Conservation (phyloP, 2,113 vertebrate species). For the Bos taurus region DNA sequence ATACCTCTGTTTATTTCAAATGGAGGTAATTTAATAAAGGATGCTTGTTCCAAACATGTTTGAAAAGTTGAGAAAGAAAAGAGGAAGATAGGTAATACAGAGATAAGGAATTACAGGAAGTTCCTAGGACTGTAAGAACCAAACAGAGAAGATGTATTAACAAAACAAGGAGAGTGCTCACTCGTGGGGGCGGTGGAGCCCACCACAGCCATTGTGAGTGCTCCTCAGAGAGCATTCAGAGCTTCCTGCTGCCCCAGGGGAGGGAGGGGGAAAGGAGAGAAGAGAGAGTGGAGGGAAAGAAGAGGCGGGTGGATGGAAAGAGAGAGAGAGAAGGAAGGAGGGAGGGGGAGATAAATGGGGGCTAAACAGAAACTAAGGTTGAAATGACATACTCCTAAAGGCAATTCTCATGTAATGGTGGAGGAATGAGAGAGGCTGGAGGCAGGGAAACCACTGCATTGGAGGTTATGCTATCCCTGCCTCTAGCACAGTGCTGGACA, state of each 20-base stretch:
- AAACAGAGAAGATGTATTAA: neutral
- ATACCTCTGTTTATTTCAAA: neutral
- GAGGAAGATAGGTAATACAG: neutral
- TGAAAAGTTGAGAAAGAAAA: neutral
- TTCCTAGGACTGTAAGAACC: neutral
- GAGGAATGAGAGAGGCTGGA: neutral
- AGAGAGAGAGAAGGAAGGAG: neutral
- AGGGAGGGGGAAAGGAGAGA: fast-evolving
- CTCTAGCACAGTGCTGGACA: neutral
- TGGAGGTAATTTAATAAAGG: neutral
- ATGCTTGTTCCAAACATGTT: neutral
- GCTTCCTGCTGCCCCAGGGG: neutral
- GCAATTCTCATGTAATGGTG: neutral
- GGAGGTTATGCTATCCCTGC: neutral
- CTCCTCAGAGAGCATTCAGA: neutral
- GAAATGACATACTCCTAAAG: neutral
- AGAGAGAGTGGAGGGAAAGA: neutral
- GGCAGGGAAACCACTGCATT: neutral
- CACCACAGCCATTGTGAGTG: fast-evolving
- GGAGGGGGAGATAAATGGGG: neutral
- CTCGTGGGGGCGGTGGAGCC: no score
- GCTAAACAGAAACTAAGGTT: neutral
- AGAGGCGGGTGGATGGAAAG: neutral
- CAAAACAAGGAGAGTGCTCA: neutral
- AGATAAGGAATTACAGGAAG: neutral